Percentiles rank a stretch among this genome's conserved stretches.
phyloP scores from a whole-genome alignment of 1,140 invertebrate species.

The Agraylea sexmaculata region DNA sequence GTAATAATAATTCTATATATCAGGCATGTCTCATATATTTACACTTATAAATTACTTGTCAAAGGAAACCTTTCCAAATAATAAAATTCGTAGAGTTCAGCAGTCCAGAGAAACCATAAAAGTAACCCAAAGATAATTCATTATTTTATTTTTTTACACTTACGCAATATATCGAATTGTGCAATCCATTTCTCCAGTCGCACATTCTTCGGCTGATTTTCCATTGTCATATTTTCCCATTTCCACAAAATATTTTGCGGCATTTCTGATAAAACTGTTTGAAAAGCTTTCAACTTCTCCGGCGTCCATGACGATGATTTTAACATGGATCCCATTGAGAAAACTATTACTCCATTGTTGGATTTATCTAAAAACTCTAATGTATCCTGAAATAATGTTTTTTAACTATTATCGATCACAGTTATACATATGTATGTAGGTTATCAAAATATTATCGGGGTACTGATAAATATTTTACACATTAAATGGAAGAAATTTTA shows the following conservation, averaged over 20 bases:
- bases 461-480: too few relatives aligned
- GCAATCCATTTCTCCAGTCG: conserved; percentile 25
- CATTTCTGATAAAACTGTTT: conserved; percentile 26
- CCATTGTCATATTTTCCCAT: conserved; percentile 27
- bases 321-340: conserved; percentile 27
- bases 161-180: conserved; percentile 32
- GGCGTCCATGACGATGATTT: conserved; percentile 17
- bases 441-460: too few relatives aligned
- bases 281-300: conserved; percentile 29
- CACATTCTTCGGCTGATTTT: conserved; percentile 22
- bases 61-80: background rate
- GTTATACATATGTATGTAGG: too few relatives aligned
- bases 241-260: conserved; percentile 38
- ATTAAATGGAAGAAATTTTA: too few relatives aligned
- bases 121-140: too few relatives aligned
- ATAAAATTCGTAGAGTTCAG: conserved; percentile 24
- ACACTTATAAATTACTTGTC: too few relatives aligned
- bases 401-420: too few relatives aligned
- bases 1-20: too few relatives aligned
- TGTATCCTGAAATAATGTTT: conserved; percentile 23
- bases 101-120: conserved; percentile 27
- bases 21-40: too few relatives aligned
- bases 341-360: conserved; percentile 27
- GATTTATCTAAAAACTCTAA: conserved; percentile 21
- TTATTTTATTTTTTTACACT: conserved; percentile 25